phyloP scores from a whole-genome alignment of 2,888 invertebrate species.

The Caenorhabditis sp. region DNA sequence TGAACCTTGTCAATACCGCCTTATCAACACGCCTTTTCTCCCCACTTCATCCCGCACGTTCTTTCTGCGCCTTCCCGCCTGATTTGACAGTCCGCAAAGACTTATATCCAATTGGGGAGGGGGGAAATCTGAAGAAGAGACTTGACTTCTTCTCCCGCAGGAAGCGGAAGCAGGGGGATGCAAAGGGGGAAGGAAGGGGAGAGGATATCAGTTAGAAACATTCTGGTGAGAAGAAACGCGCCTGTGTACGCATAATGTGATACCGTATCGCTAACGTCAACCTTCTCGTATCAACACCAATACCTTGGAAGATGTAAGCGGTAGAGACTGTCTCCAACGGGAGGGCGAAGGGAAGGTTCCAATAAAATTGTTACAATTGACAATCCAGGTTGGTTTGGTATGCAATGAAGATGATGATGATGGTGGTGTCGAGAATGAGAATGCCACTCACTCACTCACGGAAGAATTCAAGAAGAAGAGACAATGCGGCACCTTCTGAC shows the following conservation, averaged over 20 bases:
- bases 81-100: background rate
- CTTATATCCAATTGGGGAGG: conserved; percentile 36
- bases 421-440: conserved; percentile 4
- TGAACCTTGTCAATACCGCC: conserved; percentile 54
- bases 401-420: conserved; percentile 17
- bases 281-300: conserved; percentile 18
- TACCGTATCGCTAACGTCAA: conserved; percentile 34
- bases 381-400: background rate
- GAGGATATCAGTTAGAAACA: conserved; percentile 35
- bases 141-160: conserved; percentile 1
- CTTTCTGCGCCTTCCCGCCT: conserved; percentile 11
- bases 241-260: conserved; percentile 29
- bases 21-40: conserved; percentile 32
- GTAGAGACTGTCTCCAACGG: background rate
- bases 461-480: conserved; percentile 11
- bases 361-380: conserved; percentile 52
- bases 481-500: conserved; percentile 12
- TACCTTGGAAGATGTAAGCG: background rate
- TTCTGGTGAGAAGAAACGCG: conserved; percentile 6
- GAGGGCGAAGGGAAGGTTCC: conserved; percentile 10
- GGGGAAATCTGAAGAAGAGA: conserved; percentile 10
- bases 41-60: conserved; percentile 51
- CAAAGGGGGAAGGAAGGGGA: too few relatives aligned
- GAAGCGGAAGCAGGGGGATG: background rate
- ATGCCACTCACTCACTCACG: background rate